Base-by-base conservation (phyloP, 2,113 vertebrate genomes). In the Rissa tridactyla region DNA sequence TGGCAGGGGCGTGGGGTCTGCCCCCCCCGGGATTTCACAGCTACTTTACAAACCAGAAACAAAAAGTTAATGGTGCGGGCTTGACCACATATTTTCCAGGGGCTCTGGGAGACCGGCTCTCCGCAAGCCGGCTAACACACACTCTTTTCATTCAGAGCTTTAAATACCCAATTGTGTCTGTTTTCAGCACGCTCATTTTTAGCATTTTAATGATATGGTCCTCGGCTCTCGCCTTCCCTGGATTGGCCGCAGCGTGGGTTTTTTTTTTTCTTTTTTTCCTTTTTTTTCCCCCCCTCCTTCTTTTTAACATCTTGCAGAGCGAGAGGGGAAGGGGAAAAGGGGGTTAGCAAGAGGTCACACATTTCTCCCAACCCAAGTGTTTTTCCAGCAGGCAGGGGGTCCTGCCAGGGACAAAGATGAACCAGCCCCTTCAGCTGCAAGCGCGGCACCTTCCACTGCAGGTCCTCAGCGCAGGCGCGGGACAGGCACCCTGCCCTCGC, bases 131-230 rank as follows among this genome's bases (percentile, higher is more conserved):
- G 89, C 95, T 65, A 79, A 97, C 95, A 96, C 95, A 96, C 84
- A 92, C 94, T 93, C 96, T 92, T 96, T 97, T 94, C 95, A 97
- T 97, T 96, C 95, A 90, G 88, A 71, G 87, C 94, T 93, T 96
- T 97, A 97, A 96, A 94, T 95, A 93, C 96, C 52, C 91, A 66
- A 95, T 94, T 97, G 96, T 95, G 94, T 95, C 89, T 94, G 92
- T 95, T 97, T 96, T 94, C 94, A 96, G 96, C 95, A 86, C 22
- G 5, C 86, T 97, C 96, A 96, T 95, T 97, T 97, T 93, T 96
- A 96, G 95, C 95, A 96, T 96, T 97, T 97, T 96, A 97, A 97
- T 95, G 94, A 73, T 94, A 92, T 4, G 60, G 75, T 92, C 93
- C 86, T 69, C 92, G 1, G 93, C 94, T 92, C 93, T 95, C 55